These are phyloP conservation scores for Oreochromis tanganicae DNA, from an alignment of 2,113 vertebrate species.

Conservation along the genomic window DNA sequence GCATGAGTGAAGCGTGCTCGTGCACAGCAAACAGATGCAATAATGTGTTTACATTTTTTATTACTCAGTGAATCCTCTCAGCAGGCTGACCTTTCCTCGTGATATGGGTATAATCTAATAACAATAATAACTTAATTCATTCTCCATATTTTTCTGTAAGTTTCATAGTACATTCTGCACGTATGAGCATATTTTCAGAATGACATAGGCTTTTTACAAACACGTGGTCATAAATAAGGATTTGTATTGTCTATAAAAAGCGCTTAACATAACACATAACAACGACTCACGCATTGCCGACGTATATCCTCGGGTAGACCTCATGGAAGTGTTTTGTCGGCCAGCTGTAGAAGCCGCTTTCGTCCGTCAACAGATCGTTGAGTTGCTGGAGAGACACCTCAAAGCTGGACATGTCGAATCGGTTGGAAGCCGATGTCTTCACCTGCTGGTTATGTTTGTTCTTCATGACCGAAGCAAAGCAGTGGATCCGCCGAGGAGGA, in stretches of 20 bases:
- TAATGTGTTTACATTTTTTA: neutral
- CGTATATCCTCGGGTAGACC: slow-evolving; percentile 83
- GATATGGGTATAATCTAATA: neutral
- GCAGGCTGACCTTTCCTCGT: neutral
- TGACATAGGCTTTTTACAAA: neutral
- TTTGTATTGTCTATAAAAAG: neutral
- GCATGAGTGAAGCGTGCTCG: neutral
- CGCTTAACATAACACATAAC: neutral
- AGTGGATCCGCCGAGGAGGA: neutral
- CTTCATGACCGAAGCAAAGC: slow-evolving; percentile 26
- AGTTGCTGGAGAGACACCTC: slow-evolving; percentile 86
- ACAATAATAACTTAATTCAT: neutral
- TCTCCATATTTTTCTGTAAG: neutral
- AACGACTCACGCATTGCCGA: slow-evolving; percentile 85
- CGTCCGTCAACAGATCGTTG: slow-evolving; percentile 86
- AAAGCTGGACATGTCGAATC: slow-evolving; percentile 73
- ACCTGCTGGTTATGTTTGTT: slow-evolving; percentile 21
- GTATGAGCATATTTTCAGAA: neutral
- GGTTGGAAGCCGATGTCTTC: neutral
- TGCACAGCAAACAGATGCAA: neutral
- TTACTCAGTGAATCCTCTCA: neutral
- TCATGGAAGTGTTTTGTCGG: slow-evolving; percentile 85
- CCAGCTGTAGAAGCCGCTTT: slow-evolving; percentile 83
- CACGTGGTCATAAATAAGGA: neutral
- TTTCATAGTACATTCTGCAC: neutral